These are phyloP conservation scores for human DNA, from an alignment of 2,113 vertebrate genomes.

Conservation along the genomic window GRCh38 chr12:124158001-124158500, in stretches of 20 bases:
- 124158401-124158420: background rate
- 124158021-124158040: background rate
- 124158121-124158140: background rate
- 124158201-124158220: background rate
- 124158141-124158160: background rate
- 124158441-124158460: background rate
- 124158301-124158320: background rate
- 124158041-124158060: background rate
- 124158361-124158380: background rate
- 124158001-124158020: background rate
- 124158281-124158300: background rate
- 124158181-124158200: background rate
- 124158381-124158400: background rate
- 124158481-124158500: background rate
- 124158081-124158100: background rate
- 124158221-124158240: background rate
- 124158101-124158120: background rate
- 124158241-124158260: background rate
- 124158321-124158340: background rate
- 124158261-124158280: background rate
- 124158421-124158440: background rate
- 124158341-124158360: background rate
- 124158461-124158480: background rate
- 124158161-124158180: background rate
- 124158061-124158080: background rate